Conservation (phyloP, 2,113 vertebrate species). For the Cebidichthys violaceus region DNA sequence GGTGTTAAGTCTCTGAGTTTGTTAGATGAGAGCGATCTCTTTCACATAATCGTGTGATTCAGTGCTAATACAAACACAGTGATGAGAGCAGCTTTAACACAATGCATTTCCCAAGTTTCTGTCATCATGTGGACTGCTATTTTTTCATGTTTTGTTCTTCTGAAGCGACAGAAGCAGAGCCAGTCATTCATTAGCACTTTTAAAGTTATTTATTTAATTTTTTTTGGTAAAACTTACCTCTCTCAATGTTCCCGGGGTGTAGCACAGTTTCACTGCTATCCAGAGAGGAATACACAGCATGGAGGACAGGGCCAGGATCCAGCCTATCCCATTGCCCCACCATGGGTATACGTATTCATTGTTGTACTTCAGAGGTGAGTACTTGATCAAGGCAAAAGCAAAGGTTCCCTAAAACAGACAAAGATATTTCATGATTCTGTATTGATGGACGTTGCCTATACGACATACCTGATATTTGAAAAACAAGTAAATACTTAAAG, state of each 20-base stretch:
- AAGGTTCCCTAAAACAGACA: conserved; percentile 89
- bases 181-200: neutral
- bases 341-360: conserved; percentile 94
- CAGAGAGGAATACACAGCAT: conserved; percentile 94
- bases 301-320: conserved; percentile 94
- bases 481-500: neutral
- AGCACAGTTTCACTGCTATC: conserved; percentile 86
- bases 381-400: conserved; percentile 94
- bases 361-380: conserved; percentile 95
- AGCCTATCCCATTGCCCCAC: conserved; percentile 95
- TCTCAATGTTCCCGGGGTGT: conserved; percentile 89
- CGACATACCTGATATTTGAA: neutral
- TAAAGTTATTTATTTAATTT: too few species aligned
- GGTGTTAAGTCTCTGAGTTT: neutral
- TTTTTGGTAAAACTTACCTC: conserved; percentile 83
- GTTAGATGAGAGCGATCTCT: neutral
- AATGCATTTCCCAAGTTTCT: neutral
- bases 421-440: neutral
- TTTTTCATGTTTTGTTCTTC: neutral
- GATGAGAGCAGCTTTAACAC: neutral
- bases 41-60: neutral
- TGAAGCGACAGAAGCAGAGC: neutral
- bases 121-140: neutral
- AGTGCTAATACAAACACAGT: neutral
- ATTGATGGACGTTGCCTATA: neutral